These are phyloP conservation scores for Sialia sialis DNA, from an alignment of 2,113 vertebrate species.

Conservation along the genomic window DNA sequence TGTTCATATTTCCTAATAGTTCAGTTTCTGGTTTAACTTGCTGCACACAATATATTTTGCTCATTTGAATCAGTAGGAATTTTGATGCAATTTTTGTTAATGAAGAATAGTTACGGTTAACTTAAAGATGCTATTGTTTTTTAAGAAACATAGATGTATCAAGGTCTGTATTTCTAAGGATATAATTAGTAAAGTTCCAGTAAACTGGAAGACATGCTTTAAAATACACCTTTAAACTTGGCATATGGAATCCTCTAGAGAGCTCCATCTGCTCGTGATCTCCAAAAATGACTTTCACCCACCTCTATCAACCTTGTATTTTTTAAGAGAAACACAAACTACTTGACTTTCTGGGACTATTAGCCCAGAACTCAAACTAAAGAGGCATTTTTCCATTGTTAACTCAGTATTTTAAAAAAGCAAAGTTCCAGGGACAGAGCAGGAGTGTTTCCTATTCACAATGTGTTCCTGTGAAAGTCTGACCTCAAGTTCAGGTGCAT, in stretches of 20 bases:
- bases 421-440: neutral
- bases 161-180: neutral
- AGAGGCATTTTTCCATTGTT: neutral
- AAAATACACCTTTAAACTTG: neutral
- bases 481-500: neutral
- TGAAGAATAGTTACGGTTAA: neutral
- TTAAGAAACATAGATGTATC: neutral
- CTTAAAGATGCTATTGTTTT: neutral
- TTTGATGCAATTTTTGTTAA: neutral
- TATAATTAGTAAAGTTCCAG: neutral
- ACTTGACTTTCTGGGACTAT: neutral
- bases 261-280: neutral
- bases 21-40: neutral
- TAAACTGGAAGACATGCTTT: neutral
- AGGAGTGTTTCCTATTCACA: neutral
- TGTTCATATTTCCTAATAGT: neutral
- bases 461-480: neutral
- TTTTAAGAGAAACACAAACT: neutral
- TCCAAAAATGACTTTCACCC: neutral
- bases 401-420: neutral
- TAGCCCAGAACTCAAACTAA: neutral
- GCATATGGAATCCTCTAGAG: neutral
- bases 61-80: neutral
- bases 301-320: neutral
- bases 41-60: neutral